Evolutionary conservation across 2,797 vertebrate genomes (phyloP), one percentile per base, ranked within the genome.

Genomic region (Sebastes cheni): DNA sequence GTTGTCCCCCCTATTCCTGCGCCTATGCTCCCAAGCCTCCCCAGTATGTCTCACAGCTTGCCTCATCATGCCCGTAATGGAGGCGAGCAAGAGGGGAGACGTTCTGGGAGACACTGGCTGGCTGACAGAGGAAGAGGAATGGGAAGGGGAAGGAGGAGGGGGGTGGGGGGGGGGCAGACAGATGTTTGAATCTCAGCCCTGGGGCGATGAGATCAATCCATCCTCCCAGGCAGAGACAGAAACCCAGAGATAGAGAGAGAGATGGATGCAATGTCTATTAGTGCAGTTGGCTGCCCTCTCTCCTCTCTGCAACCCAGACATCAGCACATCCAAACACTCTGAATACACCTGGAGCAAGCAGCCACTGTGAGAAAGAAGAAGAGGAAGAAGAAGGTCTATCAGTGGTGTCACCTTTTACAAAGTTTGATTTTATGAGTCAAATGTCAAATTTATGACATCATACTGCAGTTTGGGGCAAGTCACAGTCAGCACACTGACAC

Each of bases 131-230:
- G 66, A 72, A 71, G 76, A 69, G 69, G 75, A 78, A 72, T 50
- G 68, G 58, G 67, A 68, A 66, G 67, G 59, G 22, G 55, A 58
- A 2, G 11, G n/a, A 12, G 32, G 8, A 8, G 8, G 30, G 30
- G 8, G 6, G 29, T 2, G 29, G 6, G 1, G 32, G 32, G 32
- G 10, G 3, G 34, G 2, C 84, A 93, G 92, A 87, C 95, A 95
- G 95, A 95, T 95, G 94, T 95, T 93, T 94, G 91, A 94, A 91
- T 92, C 92, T 89, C 85, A 92, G 88, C 86, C 89, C 81, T 66
- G 78, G 90, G 87, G 76, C 79, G 86, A 90, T 93, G 90, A 91
- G 91, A 94, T 94, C 91, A 93, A 91, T 90, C 86, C 84, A 83
- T 86, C 90, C 89, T 92, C 85, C 55, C 65, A 88, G 88, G 85